Percentiles rank a stretch among this genome's conserved stretches.
These are phyloP conservation scores for Salminus brasiliensis DNA, from an alignment of 2,113 vertebrate genomes.

Conservation along the genomic window DNA sequence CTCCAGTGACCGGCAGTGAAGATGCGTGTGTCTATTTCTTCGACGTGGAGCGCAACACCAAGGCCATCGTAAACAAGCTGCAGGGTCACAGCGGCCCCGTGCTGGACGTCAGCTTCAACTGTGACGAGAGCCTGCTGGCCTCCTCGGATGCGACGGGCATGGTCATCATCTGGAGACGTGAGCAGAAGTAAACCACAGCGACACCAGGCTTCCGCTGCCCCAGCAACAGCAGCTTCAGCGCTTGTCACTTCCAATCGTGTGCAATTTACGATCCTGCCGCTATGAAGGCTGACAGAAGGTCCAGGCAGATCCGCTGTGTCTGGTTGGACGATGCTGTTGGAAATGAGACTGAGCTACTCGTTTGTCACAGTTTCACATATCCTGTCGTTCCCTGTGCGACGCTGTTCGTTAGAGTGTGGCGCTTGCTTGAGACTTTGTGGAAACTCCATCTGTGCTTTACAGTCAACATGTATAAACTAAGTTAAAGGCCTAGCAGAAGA, in stretches of 20 bases:
- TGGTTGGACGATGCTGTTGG: neutral
- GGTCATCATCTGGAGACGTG: constrained; percentile 94
- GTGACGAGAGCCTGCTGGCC: constrained; percentile 92
- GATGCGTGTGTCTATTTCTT: constrained; percentile 94
- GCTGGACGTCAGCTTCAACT: constrained; percentile 94
- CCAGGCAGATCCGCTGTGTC: neutral
- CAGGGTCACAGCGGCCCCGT: constrained; percentile 91
- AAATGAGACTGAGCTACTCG: neutral
- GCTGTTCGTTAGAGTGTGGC: constrained; percentile 15
- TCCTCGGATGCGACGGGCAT: constrained; percentile 90
- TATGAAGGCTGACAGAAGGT: neutral
- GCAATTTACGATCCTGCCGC: constrained; percentile 31
- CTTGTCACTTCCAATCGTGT: constrained; percentile 24
- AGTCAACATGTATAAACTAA: constrained; percentile 38
- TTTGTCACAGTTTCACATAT: constrained; percentile 6
- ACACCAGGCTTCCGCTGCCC: constrained; percentile 50
- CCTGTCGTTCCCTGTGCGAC: constrained; percentile 21
- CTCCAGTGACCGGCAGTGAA: constrained; percentile 92
- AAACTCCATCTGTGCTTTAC: constrained; percentile 15
- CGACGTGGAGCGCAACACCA: constrained; percentile 89
- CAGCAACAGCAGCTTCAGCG: constrained; percentile 10
- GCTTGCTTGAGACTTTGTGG: constrained; percentile 36
- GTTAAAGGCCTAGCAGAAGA: neutral
- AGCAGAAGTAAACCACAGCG: constrained; percentile 82
- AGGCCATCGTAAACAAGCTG: constrained; percentile 93